phyloP scores from a whole-genome alignment of 2,113 vertebrate genomes.

The Eurypyga helias region DNA sequence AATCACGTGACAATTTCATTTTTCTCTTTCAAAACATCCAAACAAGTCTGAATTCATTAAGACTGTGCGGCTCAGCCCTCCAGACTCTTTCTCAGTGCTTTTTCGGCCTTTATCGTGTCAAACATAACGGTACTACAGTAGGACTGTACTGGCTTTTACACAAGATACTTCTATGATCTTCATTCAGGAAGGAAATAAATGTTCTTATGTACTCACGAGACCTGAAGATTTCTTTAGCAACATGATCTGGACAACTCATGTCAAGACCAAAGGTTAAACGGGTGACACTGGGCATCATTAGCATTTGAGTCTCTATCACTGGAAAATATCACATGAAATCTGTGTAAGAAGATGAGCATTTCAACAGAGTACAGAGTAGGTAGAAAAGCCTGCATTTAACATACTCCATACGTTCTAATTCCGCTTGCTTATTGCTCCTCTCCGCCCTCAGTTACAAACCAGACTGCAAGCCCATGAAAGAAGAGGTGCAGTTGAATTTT shows the following conservation, averaged over 20 bases:
- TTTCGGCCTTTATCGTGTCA: background rate
- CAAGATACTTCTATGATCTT: background rate
- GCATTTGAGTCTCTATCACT: background rate
- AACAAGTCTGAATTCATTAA: slow-evolving; percentile 23
- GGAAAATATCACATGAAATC: background rate
- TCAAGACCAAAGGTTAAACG: background rate
- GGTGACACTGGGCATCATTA: background rate
- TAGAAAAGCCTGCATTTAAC: background rate
- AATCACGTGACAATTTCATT: slow-evolving; percentile 37
- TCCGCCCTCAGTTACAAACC: background rate
- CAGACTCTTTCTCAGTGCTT: background rate
- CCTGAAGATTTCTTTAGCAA: background rate
- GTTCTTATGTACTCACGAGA: background rate
- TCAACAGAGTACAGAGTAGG: background rate
- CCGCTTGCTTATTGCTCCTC: background rate
- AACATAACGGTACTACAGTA: background rate
- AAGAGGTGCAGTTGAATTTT: background rate
- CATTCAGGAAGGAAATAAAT: background rate
- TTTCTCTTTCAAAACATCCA: slow-evolving; percentile 24
- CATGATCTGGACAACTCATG: background rate
- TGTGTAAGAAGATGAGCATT: background rate
- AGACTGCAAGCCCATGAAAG: background rate
- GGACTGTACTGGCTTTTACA: background rate
- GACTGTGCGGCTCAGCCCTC: background rate
- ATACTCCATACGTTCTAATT: background rate